Percentiles rank a stretch among this genome's conserved stretches.
These are phyloP conservation scores for Branchipolynoe longqiensis DNA, from an alignment of 2,888 invertebrate genomes.

Conservation along the genomic window DNA sequence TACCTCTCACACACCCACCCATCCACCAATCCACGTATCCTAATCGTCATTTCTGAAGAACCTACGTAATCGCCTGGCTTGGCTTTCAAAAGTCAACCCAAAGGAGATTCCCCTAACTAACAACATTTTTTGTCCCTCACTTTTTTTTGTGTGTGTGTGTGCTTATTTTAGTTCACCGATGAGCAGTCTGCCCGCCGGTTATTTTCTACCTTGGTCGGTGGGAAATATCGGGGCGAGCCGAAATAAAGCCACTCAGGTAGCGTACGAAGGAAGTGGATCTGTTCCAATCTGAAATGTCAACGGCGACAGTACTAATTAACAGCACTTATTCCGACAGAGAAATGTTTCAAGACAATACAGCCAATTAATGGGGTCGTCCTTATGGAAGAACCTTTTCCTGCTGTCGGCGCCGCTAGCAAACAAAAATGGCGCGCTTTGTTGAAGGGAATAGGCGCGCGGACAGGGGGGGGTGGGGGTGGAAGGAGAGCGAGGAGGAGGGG, in stretches of 20 bases:
- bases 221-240: neutral
- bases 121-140: too few species aligned
- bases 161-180: too few species aligned
- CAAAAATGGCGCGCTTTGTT: neutral
- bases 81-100: slow-evolving; percentile 15
- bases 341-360: slow-evolving; percentile 47
- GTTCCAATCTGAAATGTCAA: slow-evolving; percentile 56
- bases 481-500: too few species aligned
- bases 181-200: neutral
- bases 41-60: too few species aligned
- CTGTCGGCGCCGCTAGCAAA: neutral
- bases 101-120: too few species aligned
- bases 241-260: slow-evolving; percentile 25
- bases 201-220: neutral
- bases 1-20: too few species aligned
- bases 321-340: slow-evolving; percentile 38
- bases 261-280: slow-evolving; percentile 40
- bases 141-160: slow-evolving; percentile 29
- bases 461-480: too few species aligned
- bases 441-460: neutral
- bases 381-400: slow-evolving; percentile 54
- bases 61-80: too few species aligned
- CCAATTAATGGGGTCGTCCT: slow-evolving; percentile 5
- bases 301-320: slow-evolving; percentile 26
- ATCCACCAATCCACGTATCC: too few species aligned